Percentiles rank a stretch among this genome's conserved stretches.
phyloP scores from a whole-genome alignment of 2,888 invertebrate genomes.

The Leptopterna dolabrata region DNA sequence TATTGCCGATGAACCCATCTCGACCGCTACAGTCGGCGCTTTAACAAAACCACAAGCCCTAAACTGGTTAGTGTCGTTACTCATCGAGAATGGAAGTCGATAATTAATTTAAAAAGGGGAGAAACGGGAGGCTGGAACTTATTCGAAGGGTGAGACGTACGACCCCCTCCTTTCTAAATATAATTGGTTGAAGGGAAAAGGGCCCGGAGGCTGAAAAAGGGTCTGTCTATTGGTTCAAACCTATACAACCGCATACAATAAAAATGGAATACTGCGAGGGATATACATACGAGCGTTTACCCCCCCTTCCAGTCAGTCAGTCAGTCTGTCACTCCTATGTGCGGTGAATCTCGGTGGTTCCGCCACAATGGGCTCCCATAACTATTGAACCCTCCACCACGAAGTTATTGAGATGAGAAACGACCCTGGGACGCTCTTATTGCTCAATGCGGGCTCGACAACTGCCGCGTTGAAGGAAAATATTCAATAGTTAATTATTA shows the following conservation, averaged over 20 bases:
- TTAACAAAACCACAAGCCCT: background rate
- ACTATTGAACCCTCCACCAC: background rate
- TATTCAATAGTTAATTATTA: too few relatives aligned
- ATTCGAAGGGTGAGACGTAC: background rate
- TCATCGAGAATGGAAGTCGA: slow-evolving; percentile 35
- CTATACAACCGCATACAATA: background rate
- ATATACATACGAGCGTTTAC: slow-evolving; percentile 1
- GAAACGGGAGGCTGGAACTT: background rate
- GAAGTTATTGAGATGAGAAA: background rate
- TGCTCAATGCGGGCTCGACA: background rate
- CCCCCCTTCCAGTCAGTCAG: slow-evolving; percentile 24
- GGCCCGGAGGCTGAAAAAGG: background rate
- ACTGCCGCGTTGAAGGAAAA: background rate
- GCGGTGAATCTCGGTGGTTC: slow-evolving; percentile 28
- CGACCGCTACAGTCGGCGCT: background rate
- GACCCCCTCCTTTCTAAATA: background rate
- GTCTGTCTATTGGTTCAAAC: background rate
- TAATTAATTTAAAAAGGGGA: slow-evolving; percentile 36
- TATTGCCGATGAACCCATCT: background rate
- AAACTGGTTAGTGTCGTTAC: background rate
- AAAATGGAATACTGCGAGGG: background rate
- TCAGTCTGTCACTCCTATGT: slow-evolving; percentile 29
- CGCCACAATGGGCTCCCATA: background rate
- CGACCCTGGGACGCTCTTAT: background rate
- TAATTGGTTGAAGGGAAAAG: background rate